Conservation (phyloP, 2,113 vertebrate genomes). For the Alethe diademata region DNA sequence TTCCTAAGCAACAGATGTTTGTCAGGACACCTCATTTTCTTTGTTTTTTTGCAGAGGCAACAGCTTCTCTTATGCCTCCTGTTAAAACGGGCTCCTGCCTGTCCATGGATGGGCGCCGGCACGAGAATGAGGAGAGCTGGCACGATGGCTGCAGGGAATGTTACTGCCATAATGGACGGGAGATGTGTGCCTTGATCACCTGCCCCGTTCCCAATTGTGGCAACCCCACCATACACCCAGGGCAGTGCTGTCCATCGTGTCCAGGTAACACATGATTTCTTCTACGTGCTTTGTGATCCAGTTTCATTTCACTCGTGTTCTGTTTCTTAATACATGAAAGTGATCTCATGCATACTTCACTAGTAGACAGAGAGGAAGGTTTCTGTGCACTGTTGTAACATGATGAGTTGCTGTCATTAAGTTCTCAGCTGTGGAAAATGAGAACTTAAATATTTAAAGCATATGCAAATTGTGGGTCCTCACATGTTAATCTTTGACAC, state of each 20-base stretch:
- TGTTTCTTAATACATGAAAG: background rate
- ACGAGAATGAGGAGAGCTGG: constrained; percentile 87
- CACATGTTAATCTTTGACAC: background rate
- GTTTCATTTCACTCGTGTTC: background rate
- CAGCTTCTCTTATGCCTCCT: constrained; percentile 73
- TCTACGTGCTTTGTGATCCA: rapidly evolving
- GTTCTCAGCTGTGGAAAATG: background rate
- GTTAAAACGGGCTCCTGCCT: constrained; percentile 82
- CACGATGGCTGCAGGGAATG: constrained; percentile 90
- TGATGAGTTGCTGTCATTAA: background rate
- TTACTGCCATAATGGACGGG: constrained; percentile 85
- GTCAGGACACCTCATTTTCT: background rate
- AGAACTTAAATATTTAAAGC: background rate
- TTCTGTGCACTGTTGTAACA: background rate
- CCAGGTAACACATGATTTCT: constrained; percentile 74
- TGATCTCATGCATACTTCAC: background rate
- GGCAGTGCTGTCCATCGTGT: constrained; percentile 87
- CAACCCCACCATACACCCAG: constrained; percentile 83
- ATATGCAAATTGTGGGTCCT: background rate
- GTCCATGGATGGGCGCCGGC: constrained; percentile 87
- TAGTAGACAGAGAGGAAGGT: background rate
- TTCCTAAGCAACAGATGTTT: background rate
- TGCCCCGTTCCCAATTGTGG: constrained; percentile 86
- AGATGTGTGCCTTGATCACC: constrained; percentile 91
- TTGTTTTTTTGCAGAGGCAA: constrained; percentile 67